phyloP scores from a whole-genome alignment of 2,888 invertebrate genomes.

The Heliconius aoede region DNA sequence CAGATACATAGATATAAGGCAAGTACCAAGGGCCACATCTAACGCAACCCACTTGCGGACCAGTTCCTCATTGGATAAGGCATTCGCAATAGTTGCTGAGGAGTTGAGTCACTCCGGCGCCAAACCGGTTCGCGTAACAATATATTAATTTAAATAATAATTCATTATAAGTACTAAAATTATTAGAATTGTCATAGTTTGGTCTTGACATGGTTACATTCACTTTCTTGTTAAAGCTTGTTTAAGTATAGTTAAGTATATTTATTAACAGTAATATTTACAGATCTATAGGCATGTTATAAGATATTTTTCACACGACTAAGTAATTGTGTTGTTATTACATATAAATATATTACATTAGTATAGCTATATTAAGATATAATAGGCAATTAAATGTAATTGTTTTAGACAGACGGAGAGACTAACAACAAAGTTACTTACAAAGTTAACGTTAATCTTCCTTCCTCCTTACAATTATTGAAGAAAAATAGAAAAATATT shows the following conservation, averaged over 20 bases:
- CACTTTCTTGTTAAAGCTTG: conserved; percentile 15
- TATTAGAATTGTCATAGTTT: conserved; percentile 27
- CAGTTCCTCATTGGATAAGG: conserved; percentile 44
- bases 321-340: too few species aligned
- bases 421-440: too few species aligned
- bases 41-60: conserved; percentile 34
- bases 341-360: not conserved
- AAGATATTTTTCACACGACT: too few species aligned
- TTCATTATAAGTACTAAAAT: conserved; percentile 27
- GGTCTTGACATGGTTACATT: conserved; percentile 35
- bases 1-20: not conserved
- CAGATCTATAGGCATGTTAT: not conserved
- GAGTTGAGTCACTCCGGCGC: conserved; percentile 39
- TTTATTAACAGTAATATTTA: not conserved
- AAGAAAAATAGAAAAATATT: too few species aligned
- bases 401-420: too few species aligned
- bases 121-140: conserved; percentile 35
- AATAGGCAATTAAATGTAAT: too few species aligned
- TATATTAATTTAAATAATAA: conserved; percentile 20
- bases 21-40: conserved; percentile 24
- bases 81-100: conserved; percentile 45
- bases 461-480: too few species aligned
- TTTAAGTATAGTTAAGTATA: not conserved
- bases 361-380: too few species aligned
- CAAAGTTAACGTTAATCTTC: too few species aligned